A percentile compares a stretch with the other conserved stretches of the same genome.
Evolutionary conservation across 2,888 invertebrate species (phyloP).

Genomic region (Scrobipalpa costella): DNA sequence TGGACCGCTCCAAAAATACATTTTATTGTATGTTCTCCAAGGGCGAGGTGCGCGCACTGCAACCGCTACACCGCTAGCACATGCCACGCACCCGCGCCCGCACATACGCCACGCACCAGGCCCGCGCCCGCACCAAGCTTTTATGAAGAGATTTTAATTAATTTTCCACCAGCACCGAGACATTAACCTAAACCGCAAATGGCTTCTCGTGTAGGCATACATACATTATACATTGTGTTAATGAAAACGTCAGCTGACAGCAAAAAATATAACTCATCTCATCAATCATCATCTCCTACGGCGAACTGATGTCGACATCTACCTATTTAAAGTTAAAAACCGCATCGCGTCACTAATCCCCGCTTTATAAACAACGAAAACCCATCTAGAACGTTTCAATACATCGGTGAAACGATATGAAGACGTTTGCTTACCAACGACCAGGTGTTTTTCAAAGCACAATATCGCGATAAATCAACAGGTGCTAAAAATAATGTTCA

Average conservation of each 20-base stretch:
- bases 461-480: slow-evolving; percentile 46
- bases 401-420: background rate
- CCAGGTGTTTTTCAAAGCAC: background rate
- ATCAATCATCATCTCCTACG: no score
- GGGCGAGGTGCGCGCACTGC: slow-evolving; percentile 57
- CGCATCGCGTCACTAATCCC: no score
- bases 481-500: slow-evolving; percentile 43
- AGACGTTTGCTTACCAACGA: background rate
- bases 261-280: background rate
- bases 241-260: background rate
- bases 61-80: slow-evolving; percentile 28
- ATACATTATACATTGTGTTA: background rate
- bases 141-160: slow-evolving; percentile 68
- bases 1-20: slow-evolving; percentile 74
- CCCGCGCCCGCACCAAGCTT: slow-evolving; percentile 32
- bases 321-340: no score
- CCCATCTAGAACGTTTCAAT: background rate
- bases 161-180: slow-evolving; percentile 59
- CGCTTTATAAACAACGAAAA: no score
- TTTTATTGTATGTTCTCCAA: slow-evolving; percentile 76
- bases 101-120: no score
- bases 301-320: no score
- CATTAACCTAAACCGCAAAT: slow-evolving; percentile 62
- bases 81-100: slow-evolving; percentile 24
- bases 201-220: slow-evolving; percentile 38